Evolutionary conservation across 1,140 invertebrate species (phyloP), one percentile per base, ranked within the genome.

Genomic region (Sipha flava): DNA sequence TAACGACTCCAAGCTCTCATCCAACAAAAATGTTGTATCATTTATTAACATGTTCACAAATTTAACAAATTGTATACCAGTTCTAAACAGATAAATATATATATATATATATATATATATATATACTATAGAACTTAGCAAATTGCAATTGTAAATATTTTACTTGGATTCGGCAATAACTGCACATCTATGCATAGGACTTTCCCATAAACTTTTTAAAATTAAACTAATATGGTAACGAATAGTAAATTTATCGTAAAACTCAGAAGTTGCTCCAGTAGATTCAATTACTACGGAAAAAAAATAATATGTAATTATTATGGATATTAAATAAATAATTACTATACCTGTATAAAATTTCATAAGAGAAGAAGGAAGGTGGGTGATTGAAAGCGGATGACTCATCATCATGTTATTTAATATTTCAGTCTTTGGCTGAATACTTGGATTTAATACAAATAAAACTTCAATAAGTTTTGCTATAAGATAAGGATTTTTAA

Each of bases 11-110:
- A 98, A 87, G 85, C 95, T 97, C 86, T 99, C 97, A 84, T 99
- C 97, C 57, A 99, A 87, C 47, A 99, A 88, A 86, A 98, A 99
- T 43, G 97, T 99, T 10, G 96, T 98, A 85, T 99, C 97, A 85
- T 99, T 99, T 94, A 99, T 99, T 59, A 99, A 86, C 96, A 99
- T 98, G 85, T 99, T 99, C 37, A 98, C 92, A 85, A 99, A 99
- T 82, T 97, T 95, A 4, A 98, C 95, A 87, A 99, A 99, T 85
- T 98, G 94, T 82, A 94, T 94, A 12, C 94, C 94, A 73, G 91
- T 92, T 62, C 87, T 88, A 75, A n/a, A n/a, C n/a, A n/a, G n/a
- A n/a, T n/a, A n/a, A n/a, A n/a, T n/a, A n/a, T n/a, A n/a, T n/a
- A n/a, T n/a, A n/a, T n/a, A n/a, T n/a, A n/a, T n/a, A n/a, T n/a